Evolutionary conservation across 2,113 vertebrate species (phyloP).

Genomic region (Athene cunicularia): DNA sequence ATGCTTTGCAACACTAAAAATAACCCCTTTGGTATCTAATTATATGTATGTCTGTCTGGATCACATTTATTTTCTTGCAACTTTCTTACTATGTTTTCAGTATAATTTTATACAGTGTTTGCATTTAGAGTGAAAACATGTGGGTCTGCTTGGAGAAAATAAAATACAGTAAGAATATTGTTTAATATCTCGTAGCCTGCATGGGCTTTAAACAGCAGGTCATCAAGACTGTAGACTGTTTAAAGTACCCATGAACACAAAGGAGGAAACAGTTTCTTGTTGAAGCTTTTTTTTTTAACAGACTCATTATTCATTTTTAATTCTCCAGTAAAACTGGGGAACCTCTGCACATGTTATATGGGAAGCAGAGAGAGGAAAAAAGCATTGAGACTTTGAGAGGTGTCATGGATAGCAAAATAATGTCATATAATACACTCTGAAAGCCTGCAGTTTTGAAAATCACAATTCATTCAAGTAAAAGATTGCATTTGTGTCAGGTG

Average conservation of each 20-base stretch:
- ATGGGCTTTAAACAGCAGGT: background rate
- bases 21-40: constrained; percentile 9
- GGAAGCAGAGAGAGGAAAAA: background rate
- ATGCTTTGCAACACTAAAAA: constrained; percentile 27
- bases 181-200: background rate
- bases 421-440: background rate
- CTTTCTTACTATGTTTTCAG: background rate
- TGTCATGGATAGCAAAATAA: background rate
- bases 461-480: background rate
- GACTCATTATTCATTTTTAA: background rate
- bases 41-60: background rate
- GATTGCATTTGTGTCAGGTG: constrained; percentile 1
- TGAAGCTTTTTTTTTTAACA: background rate
- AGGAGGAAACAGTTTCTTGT: background rate
- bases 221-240: background rate
- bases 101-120: background rate
- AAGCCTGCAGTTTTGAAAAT: background rate
- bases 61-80: background rate
- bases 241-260: background rate
- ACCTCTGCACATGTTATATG: background rate
- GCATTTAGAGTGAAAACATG: background rate
- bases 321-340: background rate
- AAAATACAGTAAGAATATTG: background rate
- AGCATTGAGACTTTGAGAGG: background rate
- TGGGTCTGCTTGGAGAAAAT: background rate